Evolutionary conservation across 53 echinoderm and acorn worm genomes (phyloP), one percentile per base, ranked within the genome.

Genomic region (Zoroaster sp.): DNA sequence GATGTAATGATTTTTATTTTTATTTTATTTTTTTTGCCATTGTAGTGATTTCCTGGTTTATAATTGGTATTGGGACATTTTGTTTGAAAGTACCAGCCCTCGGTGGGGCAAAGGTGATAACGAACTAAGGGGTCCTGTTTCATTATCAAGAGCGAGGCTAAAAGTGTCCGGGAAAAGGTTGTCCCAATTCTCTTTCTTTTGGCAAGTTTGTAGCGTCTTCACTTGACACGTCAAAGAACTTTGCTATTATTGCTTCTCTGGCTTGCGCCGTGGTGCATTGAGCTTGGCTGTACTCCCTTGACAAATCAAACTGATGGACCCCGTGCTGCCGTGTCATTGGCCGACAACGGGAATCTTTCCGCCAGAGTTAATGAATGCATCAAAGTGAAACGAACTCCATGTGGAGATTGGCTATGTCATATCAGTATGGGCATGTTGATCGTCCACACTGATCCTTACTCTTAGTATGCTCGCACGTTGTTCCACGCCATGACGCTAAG

Each of bases 271-370:
- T 67, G 82, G 82, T 53, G 65, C 82, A 82, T 66, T 82, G 82
- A 82, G 82, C 82, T 82, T 43, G 41, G 42, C 82, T 35, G 44
- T 82, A 42, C 43, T 89, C 89, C 89, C 89, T n/a, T 89, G 89
- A 89, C 89, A 89, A 89, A 89, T 89, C 89, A 89, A 39, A 47
- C 55, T 89, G 89, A 89, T 89, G 89, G 89, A 89, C 51, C 71
- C 70, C 32, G 82, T 66, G 66, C 82, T n/a, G 35, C 66, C 42
- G 82, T 82, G 82, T 82, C 68, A 82, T 41, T 82, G 80, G 82
- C 82, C 82, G 82, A 44, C 59, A 25, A 80, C 49, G 59, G 63
- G 82, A 82, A 82, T 82, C 82, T 82, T 82, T 82, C 82, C 82
- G 67, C 68, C 82, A 66, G 82, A 82, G 82, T 82, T 82, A 82